Percentiles rank a stretch among this genome's conserved stretches.
These are phyloP conservation scores for Cantharis flavilabris DNA, from an alignment of 2,888 invertebrate species.

Conservation along the genomic window DNA sequence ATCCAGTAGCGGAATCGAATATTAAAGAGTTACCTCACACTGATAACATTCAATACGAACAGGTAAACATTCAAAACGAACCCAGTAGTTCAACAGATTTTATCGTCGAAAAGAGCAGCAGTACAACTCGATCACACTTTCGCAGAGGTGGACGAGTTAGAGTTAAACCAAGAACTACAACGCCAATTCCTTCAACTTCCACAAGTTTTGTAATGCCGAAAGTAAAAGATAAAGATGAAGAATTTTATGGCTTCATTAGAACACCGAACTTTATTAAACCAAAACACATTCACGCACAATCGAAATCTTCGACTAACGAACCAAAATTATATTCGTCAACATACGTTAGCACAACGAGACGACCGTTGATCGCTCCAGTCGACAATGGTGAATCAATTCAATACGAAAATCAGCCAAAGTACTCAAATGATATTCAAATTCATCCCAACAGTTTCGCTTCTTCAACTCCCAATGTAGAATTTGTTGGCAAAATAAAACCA, in stretches of 20 bases:
- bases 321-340: constrained; percentile 32
- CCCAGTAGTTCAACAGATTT: constrained; percentile 34
- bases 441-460: constrained; percentile 22
- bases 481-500: constrained; percentile 45
- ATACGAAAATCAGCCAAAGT: constrained; percentile 16
- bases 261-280: constrained; percentile 53
- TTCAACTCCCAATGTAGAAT: not conserved
- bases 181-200: constrained; percentile 34
- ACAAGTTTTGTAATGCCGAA: constrained; percentile 38
- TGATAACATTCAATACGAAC: constrained; percentile 26
- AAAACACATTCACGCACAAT: not conserved
- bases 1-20: constrained; percentile 27
- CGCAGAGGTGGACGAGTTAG: constrained; percentile 38
- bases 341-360: constrained; percentile 31
- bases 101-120: constrained; percentile 33
- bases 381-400: not conserved
- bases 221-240: constrained; percentile 46
- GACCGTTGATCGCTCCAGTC: constrained; percentile 5
- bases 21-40: constrained; percentile 25
- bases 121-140: constrained; percentile 28
- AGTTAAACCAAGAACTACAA: constrained; percentile 37
- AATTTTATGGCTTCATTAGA: constrained; percentile 59
- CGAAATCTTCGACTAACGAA: constrained; percentile 4
- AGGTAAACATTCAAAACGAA: constrained; percentile 35
- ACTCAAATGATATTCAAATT: constrained; percentile 25